Evolutionary conservation across 2,113 vertebrate genomes (phyloP).

Genomic region (Tretioscincus oriximinensis): DNA sequence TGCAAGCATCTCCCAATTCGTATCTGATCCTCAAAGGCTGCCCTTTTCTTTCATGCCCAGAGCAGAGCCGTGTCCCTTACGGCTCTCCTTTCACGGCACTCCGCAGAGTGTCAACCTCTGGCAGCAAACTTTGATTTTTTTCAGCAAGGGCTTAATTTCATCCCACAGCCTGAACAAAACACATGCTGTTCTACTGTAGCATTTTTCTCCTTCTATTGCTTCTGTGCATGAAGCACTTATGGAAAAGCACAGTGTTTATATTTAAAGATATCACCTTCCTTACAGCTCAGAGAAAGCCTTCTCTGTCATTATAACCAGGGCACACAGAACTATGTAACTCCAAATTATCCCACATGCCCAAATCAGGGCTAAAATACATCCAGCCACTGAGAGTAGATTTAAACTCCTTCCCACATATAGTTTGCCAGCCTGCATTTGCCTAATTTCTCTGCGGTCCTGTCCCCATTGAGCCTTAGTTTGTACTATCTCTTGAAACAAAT

Average conservation of each 20-base stretch:
- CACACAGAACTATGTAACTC: background rate
- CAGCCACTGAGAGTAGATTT: background rate
- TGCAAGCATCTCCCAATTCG: background rate
- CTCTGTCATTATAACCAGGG: background rate
- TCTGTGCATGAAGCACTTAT: background rate
- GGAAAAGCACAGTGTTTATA: background rate
- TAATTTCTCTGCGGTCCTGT: background rate
- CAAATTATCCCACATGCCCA: background rate
- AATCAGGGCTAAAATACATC: background rate
- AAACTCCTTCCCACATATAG: background rate
- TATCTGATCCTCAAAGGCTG: background rate
- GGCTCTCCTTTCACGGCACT: background rate
- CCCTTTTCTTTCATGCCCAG: background rate
- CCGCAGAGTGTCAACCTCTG: too few species aligned
- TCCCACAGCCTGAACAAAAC: background rate
- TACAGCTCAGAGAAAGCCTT: background rate
- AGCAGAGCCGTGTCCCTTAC: background rate
- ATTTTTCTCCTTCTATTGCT: background rate
- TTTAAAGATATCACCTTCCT: background rate
- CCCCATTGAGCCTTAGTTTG: too few species aligned
- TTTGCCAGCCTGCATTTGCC: background rate
- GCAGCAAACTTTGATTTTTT: background rate
- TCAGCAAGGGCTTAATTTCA: background rate
- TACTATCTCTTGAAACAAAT: too few species aligned
- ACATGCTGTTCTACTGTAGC: background rate